A percentile compares a stretch with the other conserved stretches of the same genome.
phyloP scores from a whole-genome alignment of 2,797 vertebrate species.

The Halcyon badia region DNA sequence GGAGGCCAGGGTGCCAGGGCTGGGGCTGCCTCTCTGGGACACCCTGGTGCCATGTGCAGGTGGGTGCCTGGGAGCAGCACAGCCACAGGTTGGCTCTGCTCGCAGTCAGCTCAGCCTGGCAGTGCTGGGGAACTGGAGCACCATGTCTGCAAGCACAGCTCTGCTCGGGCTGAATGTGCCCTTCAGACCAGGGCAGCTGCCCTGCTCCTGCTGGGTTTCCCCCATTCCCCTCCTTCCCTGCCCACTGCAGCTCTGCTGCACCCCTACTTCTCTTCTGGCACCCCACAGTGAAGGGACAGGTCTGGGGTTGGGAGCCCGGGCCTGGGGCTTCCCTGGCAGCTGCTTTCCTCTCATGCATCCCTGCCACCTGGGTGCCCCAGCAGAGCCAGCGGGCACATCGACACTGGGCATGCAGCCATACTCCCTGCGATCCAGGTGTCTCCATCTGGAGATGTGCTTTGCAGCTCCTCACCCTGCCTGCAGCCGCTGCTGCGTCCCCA shows the following conservation, averaged over 20 bases:
- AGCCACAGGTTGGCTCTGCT: neutral
- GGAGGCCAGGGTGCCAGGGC: neutral
- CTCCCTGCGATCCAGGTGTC: neutral
- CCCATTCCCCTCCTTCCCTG: fast-evolving
- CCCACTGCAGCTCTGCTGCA: neutral
- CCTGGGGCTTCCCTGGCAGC: neutral
- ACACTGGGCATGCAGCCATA: neutral
- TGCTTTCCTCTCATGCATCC: neutral
- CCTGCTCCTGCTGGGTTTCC: neutral
- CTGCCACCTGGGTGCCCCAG: neutral
- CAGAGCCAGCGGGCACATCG: fast-evolving
- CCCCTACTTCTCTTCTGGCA: neutral
- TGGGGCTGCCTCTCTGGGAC: neutral
- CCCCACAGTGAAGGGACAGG: fast-evolving
- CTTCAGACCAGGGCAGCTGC: neutral
- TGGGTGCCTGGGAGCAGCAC: fast-evolving
- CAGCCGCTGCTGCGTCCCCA: neutral
- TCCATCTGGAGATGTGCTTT: neutral
- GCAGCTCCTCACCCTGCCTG: neutral
- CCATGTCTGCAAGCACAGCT: neutral
- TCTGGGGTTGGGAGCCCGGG: neutral
- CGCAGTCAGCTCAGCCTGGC: neutral
- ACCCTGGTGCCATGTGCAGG: neutral
- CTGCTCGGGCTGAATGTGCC: fast-evolving
- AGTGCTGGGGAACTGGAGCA: neutral